A percentile compares a stretch with the other conserved stretches of the same genome.
phyloP scores from a whole-genome alignment of 1,140 invertebrate species.

The Portunus trituberculatus region DNA sequence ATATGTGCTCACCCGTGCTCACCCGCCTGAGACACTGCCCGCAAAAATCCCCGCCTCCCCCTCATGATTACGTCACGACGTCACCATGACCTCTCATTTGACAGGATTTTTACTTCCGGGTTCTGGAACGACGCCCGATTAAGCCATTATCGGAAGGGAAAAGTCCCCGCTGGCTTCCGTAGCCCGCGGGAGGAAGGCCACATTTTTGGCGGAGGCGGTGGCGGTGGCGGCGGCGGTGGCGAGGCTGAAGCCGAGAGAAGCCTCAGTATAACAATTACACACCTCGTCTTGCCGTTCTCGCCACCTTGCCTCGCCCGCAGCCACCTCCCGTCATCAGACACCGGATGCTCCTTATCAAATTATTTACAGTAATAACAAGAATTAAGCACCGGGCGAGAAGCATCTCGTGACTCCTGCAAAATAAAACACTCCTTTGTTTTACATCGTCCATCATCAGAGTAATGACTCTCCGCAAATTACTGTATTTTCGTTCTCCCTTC shows the following conservation, averaged over 20 bases:
- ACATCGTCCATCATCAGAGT: not conserved
- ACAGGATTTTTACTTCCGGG: conserved; percentile 65
- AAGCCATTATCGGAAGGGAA: conserved; percentile 66
- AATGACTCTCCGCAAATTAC: conserved; percentile 57
- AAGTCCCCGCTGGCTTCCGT: conserved; percentile 61
- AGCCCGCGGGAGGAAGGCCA: conserved; percentile 45
- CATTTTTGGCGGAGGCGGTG: conserved; percentile 28
- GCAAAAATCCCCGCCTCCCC: conserved; percentile 42
- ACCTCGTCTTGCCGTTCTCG: not conserved
- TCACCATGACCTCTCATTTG: conserved; percentile 64
- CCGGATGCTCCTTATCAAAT: conserved; percentile 67
- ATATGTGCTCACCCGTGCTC: conserved; percentile 33
- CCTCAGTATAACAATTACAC: conserved; percentile 5
- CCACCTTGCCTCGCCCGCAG: conserved; percentile 25
- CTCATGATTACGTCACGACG: conserved; percentile 52
- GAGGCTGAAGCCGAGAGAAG: not conserved
- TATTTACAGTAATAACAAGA: conserved; percentile 69
- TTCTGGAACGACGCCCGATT: conserved; percentile 58
- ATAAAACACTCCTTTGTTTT: conserved; percentile 37
- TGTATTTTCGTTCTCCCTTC: not conserved
- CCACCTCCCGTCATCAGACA: conserved; percentile 48
- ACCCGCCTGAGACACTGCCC: conserved; percentile 42
- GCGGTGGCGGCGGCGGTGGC: conserved; percentile 16
- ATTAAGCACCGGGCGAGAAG: conserved; percentile 1
- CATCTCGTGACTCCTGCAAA: conserved; percentile 6